Base-by-base conservation (phyloP, 2,113 vertebrate genomes). In the Acrocephalus kingi region DNA sequence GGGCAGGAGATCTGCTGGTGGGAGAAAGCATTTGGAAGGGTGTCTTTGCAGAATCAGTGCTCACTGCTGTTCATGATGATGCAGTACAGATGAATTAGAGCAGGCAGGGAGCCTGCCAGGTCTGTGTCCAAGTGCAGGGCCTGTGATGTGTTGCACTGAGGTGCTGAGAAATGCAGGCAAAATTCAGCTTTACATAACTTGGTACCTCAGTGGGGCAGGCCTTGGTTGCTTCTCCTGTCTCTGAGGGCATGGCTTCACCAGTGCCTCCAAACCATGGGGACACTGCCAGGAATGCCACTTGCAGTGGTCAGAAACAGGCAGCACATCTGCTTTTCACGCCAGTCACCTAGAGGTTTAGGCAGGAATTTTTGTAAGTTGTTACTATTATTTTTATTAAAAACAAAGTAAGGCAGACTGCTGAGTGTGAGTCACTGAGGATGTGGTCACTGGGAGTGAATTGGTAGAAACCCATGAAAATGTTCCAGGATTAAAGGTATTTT, bases 391-490 rank as follows among this genome's bases (percentile, higher is more conserved):
- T 33, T 87, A 55, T 54, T 76, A 8, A 7, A 43, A 66, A 14
- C 13, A 45, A 30, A 68, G 37, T 9, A 25, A 16, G 23, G 17
- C 58, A 66, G 51, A 41, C 2, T 1, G 21, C 25, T 59, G 46
- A 58, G 13, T 55, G 28, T 94, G 90, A 95, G 75, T 92, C 92
- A 19, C 2, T 80, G 78, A 93, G 66, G 87, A 85, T 95, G 68
- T 74, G 59, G 88, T 90, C 56, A 16, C 39, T 90, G 92, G 51
- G 55, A 74, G 19, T 13, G 39, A 48, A 71, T 2, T 63, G 68
- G 39, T 92, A 59, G 68, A 86, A 92, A 63, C 13, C 14, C 51
- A 39, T 27, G 28, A 46, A 76, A 46, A 21, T 72, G 31, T 84
- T 84, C 64, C 51, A 69, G 39, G 37, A 62, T 73, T 83, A 58